Base-by-base conservation (phyloP, 92 coral and sea anemone genomes). In the Ricordea florida region DNA sequence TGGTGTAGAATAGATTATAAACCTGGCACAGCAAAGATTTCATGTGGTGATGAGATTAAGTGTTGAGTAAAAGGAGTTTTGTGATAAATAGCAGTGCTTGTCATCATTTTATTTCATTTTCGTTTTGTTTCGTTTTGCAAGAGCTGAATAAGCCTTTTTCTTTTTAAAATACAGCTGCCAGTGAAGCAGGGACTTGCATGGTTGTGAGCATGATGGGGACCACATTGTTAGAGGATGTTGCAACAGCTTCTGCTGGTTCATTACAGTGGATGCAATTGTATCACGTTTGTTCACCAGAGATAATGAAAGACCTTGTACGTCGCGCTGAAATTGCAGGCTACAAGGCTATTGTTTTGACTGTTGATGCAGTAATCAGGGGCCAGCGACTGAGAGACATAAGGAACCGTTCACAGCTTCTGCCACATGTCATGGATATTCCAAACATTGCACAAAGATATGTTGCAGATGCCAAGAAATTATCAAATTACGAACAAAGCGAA, bases 251-350 rank as follows among this genome's bases (percentile, higher is more conserved):
- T 3, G 81, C 85, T 14, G 46, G 33, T 4, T 72, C 78, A 4
- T 51, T 90, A 33, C 66, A 60, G 18, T 90, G 96, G 96, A 75
- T 74, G 36, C 88, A 81, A 31, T 15, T 85, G 15, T 81, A 75
- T 34, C 7, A 63, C 2, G 44, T 80, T 2, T 27, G 44, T 31
- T 65, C 76, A 15, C 51, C 24, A n/a, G 57, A 70, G 30, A 14
- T 41, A 6, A 89, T 30, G 15, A 38, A 42, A 16, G 38, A 27
- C 24, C 10, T 86, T 14, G 62, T 90, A 5, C 25, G 61, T 9
- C 65, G 85, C 6, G 96, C 92, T 9, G 92, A 90, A 55, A 38
- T 60, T 28, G 81, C 47, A 14, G 96, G 96, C 2, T 91, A 67
- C 57, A 91, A 83, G 57, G 97, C 97, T 13, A 33, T 91, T 10